Percentiles rank a stretch among this genome's conserved stretches.
These are phyloP conservation scores for Drosophila stalkeri DNA, from an alignment of 2,888 invertebrate genomes.

Conservation along the genomic window DNA sequence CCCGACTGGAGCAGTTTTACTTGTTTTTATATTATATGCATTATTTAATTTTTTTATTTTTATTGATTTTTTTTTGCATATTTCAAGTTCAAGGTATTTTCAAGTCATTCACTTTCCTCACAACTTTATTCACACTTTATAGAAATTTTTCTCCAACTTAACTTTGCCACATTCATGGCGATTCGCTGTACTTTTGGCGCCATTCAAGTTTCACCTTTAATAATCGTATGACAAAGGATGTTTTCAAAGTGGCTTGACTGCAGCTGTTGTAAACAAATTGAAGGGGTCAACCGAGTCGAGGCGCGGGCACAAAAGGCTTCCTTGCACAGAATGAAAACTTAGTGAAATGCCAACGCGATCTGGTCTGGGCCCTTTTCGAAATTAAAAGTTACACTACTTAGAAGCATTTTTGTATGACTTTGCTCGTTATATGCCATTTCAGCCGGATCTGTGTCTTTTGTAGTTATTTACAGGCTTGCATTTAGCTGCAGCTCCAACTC, in stretches of 20 bases:
- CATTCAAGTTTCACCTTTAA: slow-evolving; percentile 10
- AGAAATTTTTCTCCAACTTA: not conserved
- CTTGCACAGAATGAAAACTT: not conserved
- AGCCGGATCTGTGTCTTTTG: slow-evolving; percentile 28
- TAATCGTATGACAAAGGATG: not conserved
- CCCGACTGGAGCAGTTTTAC: not conserved
- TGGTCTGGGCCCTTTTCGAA: not conserved
- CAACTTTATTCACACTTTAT: not conserved
- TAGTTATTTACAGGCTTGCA: slow-evolving; percentile 32
- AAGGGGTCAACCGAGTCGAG: not conserved
- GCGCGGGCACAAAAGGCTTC: not conserved
- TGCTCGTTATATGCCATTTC: slow-evolving; percentile 36
- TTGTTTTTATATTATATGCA: too few relatives aligned
- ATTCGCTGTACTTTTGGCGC: not conserved
- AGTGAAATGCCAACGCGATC: slow-evolving; percentile 5
- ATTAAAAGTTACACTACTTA: slow-evolving; percentile 35
- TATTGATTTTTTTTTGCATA: too few relatives aligned
- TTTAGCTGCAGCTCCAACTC: not conserved
- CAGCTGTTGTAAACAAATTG: not conserved
- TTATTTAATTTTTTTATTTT: too few relatives aligned
- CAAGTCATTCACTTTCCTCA: too few relatives aligned
- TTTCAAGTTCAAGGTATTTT: too few relatives aligned
- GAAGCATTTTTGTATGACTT: slow-evolving; percentile 28
- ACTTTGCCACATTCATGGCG: not conserved
- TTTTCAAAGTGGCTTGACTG: not conserved